Conservation (phyloP, 2,888 invertebrate genomes). For the Gastrophysa polygoni region DNA sequence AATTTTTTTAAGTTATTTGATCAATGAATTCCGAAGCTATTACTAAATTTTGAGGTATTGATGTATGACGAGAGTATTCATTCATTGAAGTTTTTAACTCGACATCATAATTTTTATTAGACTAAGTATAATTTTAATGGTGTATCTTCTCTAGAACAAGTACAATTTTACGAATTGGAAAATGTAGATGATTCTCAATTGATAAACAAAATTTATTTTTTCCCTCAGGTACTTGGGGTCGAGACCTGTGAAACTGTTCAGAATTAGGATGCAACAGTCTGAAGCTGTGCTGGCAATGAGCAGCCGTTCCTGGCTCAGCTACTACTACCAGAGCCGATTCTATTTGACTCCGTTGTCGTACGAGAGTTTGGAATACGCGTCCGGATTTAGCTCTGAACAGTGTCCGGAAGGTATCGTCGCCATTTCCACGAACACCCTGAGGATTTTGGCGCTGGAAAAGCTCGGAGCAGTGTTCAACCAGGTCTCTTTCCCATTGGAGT, state of each 20-base stretch:
- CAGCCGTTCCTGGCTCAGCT: slow-evolving; percentile 97
- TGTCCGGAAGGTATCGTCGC: slow-evolving; percentile 99
- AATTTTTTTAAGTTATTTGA: no score
- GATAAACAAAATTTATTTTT: not conserved
- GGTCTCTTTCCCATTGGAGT: slow-evolving; percentile 88
- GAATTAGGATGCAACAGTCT: slow-evolving; percentile 80
- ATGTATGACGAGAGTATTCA: no score
- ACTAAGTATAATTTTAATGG: no score
- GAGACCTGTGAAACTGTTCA: slow-evolving; percentile 78
- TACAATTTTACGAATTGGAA: no score
- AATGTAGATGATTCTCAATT: no score
- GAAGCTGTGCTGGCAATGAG: slow-evolving; percentile 98
- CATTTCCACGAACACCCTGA: slow-evolving; percentile 94
- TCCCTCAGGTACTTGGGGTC: slow-evolving; percentile 80
- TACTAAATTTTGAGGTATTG: no score
- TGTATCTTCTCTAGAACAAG: no score
- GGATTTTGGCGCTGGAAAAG: slow-evolving; percentile 97
- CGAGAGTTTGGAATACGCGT: slow-evolving; percentile 95
- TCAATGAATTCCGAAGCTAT: no score
- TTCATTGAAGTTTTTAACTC: no score
- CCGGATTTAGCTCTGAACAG: slow-evolving; percentile 96
- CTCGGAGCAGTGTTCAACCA: slow-evolving; percentile 98
- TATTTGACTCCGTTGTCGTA: slow-evolving; percentile 96
- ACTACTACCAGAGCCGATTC: slow-evolving; percentile 96
- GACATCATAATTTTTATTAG: no score